Conservation (phyloP, 2,797 vertebrate genomes). For the Helostoma temminkii region DNA sequence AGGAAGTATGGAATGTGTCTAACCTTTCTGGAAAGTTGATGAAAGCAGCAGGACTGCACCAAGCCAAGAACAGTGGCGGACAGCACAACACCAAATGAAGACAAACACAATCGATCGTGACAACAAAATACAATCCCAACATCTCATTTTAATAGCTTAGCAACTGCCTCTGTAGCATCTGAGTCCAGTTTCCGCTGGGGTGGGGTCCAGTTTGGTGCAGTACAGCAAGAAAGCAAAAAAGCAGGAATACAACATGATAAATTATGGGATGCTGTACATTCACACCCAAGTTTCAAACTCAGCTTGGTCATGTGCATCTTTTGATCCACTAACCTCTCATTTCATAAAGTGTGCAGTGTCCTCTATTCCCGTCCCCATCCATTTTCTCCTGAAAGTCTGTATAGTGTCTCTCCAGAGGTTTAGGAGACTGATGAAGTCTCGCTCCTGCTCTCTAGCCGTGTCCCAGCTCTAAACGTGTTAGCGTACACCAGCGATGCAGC, state of each 20-base stretch:
- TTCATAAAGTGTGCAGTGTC: constrained; percentile 51
- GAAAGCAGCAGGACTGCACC: constrained; percentile 23
- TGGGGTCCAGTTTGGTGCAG: constrained; percentile 44
- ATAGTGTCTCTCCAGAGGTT: constrained; percentile 62
- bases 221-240: constrained; percentile 31
- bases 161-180: background rate
- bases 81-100: constrained; percentile 38
- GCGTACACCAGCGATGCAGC: constrained; percentile 56
- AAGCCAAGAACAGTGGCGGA: constrained; percentile 36
- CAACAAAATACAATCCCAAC: constrained; percentile 6
- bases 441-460: constrained; percentile 15
- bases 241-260: constrained; percentile 32
- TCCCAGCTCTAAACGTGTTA: constrained; percentile 39
- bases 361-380: constrained; percentile 37
- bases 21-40: constrained; percentile 39
- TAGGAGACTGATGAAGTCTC: constrained; percentile 44
- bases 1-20: constrained; percentile 65
- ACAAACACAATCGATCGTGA: constrained; percentile 39
- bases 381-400: constrained; percentile 40
- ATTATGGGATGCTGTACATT: constrained; percentile 64
- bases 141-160: constrained; percentile 28
- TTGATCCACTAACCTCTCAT: constrained; percentile 60
- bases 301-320: constrained; percentile 48
- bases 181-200: constrained; percentile 26
- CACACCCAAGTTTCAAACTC: constrained; percentile 44